phyloP scores from a whole-genome alignment of 1,140 invertebrate genomes.

The Protaetia brevitarsis region DNA sequence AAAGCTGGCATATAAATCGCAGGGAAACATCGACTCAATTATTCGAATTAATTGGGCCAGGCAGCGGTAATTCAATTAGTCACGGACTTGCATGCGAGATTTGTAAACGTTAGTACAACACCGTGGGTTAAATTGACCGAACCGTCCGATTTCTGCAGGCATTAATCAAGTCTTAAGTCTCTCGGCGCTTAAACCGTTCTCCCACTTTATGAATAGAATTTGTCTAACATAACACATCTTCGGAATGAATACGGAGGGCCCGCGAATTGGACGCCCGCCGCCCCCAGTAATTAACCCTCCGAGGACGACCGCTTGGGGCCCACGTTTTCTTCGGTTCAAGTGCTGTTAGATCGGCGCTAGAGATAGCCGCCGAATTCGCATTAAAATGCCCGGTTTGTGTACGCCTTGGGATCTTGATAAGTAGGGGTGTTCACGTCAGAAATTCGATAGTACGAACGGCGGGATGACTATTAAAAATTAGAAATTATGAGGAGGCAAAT shows the following conservation, averaged over 20 bases:
- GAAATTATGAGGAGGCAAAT: slow-evolving; percentile 10
- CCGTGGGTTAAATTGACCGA: slow-evolving; percentile 13
- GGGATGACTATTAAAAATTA: slow-evolving; percentile 13
- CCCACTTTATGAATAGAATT: background rate
- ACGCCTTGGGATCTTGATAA: slow-evolving; percentile 11
- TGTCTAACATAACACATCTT: slow-evolving; percentile 7
- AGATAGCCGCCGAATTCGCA: slow-evolving; percentile 3
- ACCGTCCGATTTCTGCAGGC: background rate
- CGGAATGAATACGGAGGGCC: background rate
- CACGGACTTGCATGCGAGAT: slow-evolving; percentile 5
- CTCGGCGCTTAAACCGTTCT: background rate
- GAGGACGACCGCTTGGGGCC: background rate
- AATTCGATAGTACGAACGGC: slow-evolving; percentile 2
- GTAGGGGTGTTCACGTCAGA: background rate
- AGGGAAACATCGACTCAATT: background rate
- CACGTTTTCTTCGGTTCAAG: slow-evolving; percentile 6
- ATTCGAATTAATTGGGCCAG: slow-evolving; percentile 16
- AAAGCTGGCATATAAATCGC: slow-evolving; percentile 1
- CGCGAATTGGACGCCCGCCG: background rate
- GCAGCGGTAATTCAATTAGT: slow-evolving; percentile 11
- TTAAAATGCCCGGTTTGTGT: slow-evolving; percentile 2
- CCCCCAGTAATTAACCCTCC: slow-evolving; percentile 1
- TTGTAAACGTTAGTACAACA: slow-evolving; percentile 18
- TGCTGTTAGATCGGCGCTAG: background rate
- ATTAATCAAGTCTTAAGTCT: slow-evolving; percentile 6